Percentiles rank a stretch among this genome's conserved stretches.
These are phyloP conservation scores for Nesidiocoris tenuis DNA, from an alignment of 2,888 invertebrate genomes.

Conservation along the genomic window DNA sequence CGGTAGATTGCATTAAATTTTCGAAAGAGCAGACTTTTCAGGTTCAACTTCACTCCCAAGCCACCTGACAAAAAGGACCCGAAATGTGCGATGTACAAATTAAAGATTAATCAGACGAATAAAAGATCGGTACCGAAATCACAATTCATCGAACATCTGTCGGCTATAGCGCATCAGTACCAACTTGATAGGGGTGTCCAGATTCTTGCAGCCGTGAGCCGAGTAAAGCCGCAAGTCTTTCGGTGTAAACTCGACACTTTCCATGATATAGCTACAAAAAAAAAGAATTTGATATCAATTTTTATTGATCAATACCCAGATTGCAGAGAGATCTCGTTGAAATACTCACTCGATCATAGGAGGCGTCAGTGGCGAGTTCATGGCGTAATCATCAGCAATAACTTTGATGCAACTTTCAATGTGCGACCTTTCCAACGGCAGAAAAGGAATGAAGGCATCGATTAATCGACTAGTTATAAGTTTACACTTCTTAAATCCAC, in stretches of 20 bases:
- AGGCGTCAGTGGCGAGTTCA: background rate
- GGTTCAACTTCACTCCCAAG: too few relatives aligned
- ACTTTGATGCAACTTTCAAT: conserved; percentile 35
- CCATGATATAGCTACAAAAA: conserved; percentile 39
- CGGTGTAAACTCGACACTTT: conserved; percentile 36
- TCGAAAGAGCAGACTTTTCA: too few relatives aligned
- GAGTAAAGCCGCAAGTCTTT: conserved; percentile 34
- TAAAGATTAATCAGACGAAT: background rate
- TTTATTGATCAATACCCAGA: background rate
- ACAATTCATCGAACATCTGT: conserved; percentile 20
- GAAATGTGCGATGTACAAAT: too few relatives aligned
- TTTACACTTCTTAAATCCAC: conserved; percentile 43
- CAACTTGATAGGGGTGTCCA: conserved; percentile 31
- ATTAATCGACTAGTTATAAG: conserved; percentile 40
- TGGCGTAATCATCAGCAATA: conserved; percentile 18
- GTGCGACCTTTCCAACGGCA: conserved; percentile 43
- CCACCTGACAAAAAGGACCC: too few relatives aligned
- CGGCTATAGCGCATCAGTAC: background rate
- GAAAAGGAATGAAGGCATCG: conserved; percentile 44
- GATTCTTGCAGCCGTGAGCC: conserved; percentile 36
- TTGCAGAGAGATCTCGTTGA: background rate
- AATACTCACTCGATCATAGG: background rate
- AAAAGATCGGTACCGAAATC: background rate
- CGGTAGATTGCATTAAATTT: too few relatives aligned
- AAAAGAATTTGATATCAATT: background rate